Percentiles rank a stretch among this genome's conserved stretches.
These are phyloP conservation scores for Emydoidea blandingii DNA, from an alignment of 2,797 vertebrate species.

Conservation along the genomic window DNA sequence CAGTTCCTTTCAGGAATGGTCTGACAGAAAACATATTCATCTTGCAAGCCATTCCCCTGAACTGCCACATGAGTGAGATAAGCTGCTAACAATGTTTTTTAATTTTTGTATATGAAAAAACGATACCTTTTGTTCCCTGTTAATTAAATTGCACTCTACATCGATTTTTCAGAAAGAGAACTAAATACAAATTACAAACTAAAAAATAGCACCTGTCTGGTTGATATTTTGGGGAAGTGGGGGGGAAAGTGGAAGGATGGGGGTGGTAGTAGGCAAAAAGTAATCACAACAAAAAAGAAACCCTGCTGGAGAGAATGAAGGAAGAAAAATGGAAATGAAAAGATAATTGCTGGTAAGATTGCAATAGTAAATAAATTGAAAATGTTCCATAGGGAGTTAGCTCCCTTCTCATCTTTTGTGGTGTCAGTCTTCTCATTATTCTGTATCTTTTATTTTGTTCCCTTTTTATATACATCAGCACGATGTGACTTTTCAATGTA, in stretches of 20 bases:
- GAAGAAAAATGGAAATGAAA: not conserved
- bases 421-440: not conserved
- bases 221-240: rapidly evolving
- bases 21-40: not conserved
- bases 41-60: not conserved
- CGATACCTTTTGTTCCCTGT: not conserved
- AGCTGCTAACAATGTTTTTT: not conserved
- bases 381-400: not conserved
- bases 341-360: not conserved
- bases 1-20: not conserved
- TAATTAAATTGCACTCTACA: not conserved
- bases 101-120: not conserved
- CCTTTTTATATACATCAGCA: not conserved
- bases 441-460: not conserved
- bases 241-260: not conserved
- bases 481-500: not conserved
- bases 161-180: not conserved
- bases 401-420: not conserved
- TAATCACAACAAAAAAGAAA: not conserved
- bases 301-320: not conserved
- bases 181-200: not conserved
- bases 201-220: not conserved
- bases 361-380: not conserved
- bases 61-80: not conserved
- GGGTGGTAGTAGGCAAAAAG: not conserved